A percentile compares a stretch with the other conserved stretches of the same genome.
These are phyloP conservation scores for Micronisus gabar DNA, from an alignment of 2,113 vertebrate genomes.

Conservation along the genomic window DNA sequence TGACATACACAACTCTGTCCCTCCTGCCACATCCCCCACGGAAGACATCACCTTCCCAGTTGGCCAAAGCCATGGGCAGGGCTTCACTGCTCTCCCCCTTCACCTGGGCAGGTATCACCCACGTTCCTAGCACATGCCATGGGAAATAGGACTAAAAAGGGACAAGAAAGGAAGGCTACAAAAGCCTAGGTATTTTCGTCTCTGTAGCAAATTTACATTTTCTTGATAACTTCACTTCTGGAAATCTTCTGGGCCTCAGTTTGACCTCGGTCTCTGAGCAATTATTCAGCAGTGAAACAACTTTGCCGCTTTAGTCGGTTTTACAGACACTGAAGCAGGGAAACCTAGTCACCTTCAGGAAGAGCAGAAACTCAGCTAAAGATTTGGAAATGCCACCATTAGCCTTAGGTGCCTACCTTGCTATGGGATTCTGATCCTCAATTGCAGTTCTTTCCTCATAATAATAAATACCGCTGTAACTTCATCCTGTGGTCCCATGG, in stretches of 20 bases:
- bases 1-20: not conserved
- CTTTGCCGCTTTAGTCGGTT: not conserved
- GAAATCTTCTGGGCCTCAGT: not conserved
- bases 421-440: not conserved
- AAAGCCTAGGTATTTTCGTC: not conserved
- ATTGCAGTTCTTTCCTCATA: not conserved
- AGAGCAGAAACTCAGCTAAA: not conserved
- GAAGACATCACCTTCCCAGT: not conserved
- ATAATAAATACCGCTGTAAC: not conserved
- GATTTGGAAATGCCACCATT: not conserved
- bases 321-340: not conserved
- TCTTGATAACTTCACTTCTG: not conserved
- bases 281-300: not conserved
- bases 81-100: accelerated
- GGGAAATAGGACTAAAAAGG: not conserved
- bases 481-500: not conserved
- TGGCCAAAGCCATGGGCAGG: accelerated
- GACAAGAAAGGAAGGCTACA: not conserved
- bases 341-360: not conserved
- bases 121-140: not conserved
- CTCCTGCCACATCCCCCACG: accelerated
- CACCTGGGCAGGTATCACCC: too few relatives aligned
- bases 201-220: not conserved
- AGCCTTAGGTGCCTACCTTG: not conserved
- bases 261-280: not conserved